Base-by-base conservation (phyloP, 2,888 invertebrate species). In the Anoplius nigerrimus region DNA sequence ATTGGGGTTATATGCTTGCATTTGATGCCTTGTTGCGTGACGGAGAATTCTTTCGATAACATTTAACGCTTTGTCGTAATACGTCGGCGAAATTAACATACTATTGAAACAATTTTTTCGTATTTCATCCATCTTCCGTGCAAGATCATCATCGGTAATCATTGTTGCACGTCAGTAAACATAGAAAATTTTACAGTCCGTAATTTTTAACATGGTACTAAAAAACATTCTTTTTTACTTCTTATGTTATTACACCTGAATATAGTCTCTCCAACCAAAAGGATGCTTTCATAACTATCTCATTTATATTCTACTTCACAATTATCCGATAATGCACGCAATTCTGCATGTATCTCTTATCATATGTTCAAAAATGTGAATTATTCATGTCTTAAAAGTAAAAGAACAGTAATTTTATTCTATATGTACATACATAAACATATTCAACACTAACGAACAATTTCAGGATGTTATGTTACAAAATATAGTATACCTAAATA, bases 111-210 rank as follows among this genome's bases (percentile, higher is more conserved):
- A 80, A 0, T 52, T 21, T 45, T 60, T 21, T 11, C 64, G 56
- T n/a, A 86, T 55, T 11, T 79, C 61, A 2, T 75, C 65, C 21
- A 86, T 70, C 64, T 75, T 82, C 3, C 13, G 46, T 34, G 62
- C 53, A 0, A 84, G 46, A 45, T 82, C 80, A 48, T 72, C 66
- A 5, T 78, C 57, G 21, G 74, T 74, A 24, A 80, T 70, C 77
- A 76, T 79, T 57, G n/a, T 6, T 15, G 34, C 11, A 13, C 8
- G 34, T 6, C 11, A 8, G 8, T 34, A 34, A 34, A 11, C 8
- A 11, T 34, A 11, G 24, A 45, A 16, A n/a, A n/a, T 55, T 8
- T 57, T 46, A 8, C 27, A 0, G 18, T 13, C 18, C 62, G 24
- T 62, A n/a, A 34, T 34, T 56, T 66, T 48, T 52, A 45, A 54